Percentiles rank a stretch among this genome's conserved stretches.
Conservation (phyloP, 2,797 vertebrate genomes). For the Xenopus petersii region DNA sequence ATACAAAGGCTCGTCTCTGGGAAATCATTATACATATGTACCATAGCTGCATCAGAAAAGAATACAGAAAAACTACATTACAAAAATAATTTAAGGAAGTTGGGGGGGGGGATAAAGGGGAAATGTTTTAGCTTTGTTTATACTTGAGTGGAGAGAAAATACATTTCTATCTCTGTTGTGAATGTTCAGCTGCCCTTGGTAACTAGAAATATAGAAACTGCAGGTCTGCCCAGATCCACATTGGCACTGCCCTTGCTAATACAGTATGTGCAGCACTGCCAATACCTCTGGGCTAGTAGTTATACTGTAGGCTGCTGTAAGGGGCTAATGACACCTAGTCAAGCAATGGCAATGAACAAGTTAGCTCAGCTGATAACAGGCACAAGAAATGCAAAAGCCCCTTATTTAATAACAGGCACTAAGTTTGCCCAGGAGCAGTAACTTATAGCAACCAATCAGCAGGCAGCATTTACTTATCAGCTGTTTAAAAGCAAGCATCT, state of each 20-base stretch:
- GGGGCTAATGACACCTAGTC: neutral
- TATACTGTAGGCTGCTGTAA: neutral
- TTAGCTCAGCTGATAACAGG: constrained; percentile 1
- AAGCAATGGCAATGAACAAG: constrained; percentile 5
- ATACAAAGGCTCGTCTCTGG: constrained; percentile 75
- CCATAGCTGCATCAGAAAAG: constrained; percentile 81
- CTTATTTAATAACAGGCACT: too few species aligned
- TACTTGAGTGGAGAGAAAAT: constrained; percentile 35
- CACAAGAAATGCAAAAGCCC: neutral
- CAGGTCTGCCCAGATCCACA: constrained; percentile 35
- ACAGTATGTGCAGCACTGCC: constrained; percentile 28
- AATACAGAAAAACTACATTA: constrained; percentile 76
- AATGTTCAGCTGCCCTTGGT: too few species aligned
- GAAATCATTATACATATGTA: constrained; percentile 86
- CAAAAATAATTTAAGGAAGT: constrained; percentile 76
- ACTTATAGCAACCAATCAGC: too few species aligned
- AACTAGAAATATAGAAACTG: constrained; percentile 42
- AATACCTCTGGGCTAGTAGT: neutral
- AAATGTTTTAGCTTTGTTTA: constrained; percentile 51
- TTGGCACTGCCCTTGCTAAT: constrained; percentile 32
- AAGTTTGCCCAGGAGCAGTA: too few species aligned
- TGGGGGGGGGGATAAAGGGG: constrained; percentile 39
- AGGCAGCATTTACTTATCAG: too few species aligned
- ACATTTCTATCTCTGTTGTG: constrained; percentile 24
- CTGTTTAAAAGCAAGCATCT: too few species aligned